phyloP scores from a whole-genome alignment of 2,113 vertebrate species.

The Bos javanicus region DNA sequence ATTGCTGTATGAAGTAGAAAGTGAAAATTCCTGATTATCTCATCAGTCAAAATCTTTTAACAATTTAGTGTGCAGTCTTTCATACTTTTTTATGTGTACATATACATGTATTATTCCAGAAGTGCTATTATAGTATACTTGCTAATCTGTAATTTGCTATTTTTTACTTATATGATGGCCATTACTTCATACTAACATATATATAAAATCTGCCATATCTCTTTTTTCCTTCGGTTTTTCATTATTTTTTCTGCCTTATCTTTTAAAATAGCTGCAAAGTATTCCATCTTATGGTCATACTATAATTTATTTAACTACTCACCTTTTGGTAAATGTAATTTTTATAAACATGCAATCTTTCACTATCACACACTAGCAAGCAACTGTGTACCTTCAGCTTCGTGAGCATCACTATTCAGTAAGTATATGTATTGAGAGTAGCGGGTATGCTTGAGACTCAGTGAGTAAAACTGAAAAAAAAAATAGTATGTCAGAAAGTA shows the following conservation, averaged over 20 bases:
- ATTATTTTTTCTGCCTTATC: not conserved
- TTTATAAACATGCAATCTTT: not conserved
- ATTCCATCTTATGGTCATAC: not conserved
- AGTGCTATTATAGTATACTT: not conserved
- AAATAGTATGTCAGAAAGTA: not conserved
- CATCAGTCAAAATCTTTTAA: not conserved
- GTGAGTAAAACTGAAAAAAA: not conserved
- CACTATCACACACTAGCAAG: not conserved
- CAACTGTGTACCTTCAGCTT: not conserved
- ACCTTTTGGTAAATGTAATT: not conserved
- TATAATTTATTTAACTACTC: not conserved
- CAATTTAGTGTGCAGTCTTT: not conserved
- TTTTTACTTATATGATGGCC: not conserved
- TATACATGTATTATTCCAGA: not conserved
- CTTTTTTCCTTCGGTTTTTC: not conserved
- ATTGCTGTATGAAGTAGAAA: not conserved
- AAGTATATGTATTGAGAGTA: not conserved
- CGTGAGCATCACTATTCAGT: not conserved
- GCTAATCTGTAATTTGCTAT: not conserved
- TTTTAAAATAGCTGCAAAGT: not conserved
- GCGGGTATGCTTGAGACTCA: not conserved
- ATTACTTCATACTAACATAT: not conserved
- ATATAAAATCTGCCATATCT: not conserved
- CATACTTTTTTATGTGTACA: not conserved
- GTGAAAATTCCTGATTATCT: not conserved